Conservation (phyloP, 1,140 invertebrate genomes). For the Heliconius himera region DNA sequence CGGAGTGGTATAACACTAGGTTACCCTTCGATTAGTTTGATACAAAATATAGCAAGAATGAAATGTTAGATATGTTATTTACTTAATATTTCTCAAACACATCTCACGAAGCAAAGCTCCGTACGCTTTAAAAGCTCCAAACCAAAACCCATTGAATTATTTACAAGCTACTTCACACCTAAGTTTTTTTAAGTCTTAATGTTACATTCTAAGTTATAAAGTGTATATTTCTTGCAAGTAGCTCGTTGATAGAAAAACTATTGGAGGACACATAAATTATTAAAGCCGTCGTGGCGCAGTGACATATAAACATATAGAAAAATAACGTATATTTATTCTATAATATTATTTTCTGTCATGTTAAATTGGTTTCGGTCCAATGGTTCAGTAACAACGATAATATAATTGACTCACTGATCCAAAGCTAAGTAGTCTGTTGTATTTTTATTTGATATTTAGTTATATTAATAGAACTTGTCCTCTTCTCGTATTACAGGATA, state of each 20-base stretch:
- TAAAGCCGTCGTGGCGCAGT: too few relatives aligned
- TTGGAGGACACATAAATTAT: too few relatives aligned
- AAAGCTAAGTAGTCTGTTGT: not conserved
- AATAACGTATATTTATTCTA: not conserved
- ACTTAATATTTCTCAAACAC: not conserved
- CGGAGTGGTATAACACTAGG: too few relatives aligned
- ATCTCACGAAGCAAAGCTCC: not conserved
- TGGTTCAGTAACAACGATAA: not conserved
- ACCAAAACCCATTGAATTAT: not conserved
- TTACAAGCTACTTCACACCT: not conserved
- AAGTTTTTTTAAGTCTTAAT: not conserved
- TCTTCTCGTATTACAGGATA: too few relatives aligned
- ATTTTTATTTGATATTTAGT: not conserved
- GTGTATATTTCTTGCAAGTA: not conserved
- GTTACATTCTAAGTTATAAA: not conserved
- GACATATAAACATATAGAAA: too few relatives aligned
- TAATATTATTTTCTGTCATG: not conserved
- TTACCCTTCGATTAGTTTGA: too few relatives aligned
- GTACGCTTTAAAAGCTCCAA: not conserved
- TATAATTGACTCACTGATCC: not conserved
- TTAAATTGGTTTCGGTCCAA: not conserved
- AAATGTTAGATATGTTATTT: not conserved
- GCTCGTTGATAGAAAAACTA: not conserved
- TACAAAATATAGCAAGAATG: too few relatives aligned
- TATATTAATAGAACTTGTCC: too few relatives aligned